Evolutionary conservation across 2,797 vertebrate genomes (phyloP), one percentile per base, ranked within the genome.

Genomic region (Bradypodion pumilum): DNA sequence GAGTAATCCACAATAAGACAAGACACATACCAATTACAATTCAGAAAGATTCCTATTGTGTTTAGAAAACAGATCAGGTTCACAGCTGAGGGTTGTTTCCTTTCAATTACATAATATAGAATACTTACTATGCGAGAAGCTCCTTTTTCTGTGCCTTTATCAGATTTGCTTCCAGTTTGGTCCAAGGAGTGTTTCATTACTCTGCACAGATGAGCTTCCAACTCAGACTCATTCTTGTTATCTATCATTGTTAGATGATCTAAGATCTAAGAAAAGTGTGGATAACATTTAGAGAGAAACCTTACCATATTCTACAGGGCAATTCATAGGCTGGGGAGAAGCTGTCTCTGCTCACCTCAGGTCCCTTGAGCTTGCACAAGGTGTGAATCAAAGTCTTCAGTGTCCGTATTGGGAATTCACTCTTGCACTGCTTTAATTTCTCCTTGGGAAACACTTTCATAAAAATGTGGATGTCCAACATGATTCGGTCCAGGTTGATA

Each of bases 381-480:
- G 98, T 98, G 90, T 99, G 98, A 80, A 99, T 93, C 60, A 99
- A 95, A 0, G 98, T 99, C 93, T 99, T 99, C 68, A 99, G 87
- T 4, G 99, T 99, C 91, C 98, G 95, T 94, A 99, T 98, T 2
- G 98, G 98, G 76, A 99, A 96, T 37, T 99, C 98, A 29, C 97
- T 98, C 94, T 99, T 99, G 35, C 98, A 97, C 78, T 99, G 98
- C 91, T 99, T 99, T 44, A 99, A 95, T 87, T 99, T 99, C 92
- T 99, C 99, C 95, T 98, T 99, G 83, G 99, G 98, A 89, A 99
- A 99, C 85, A 98, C 97, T 90, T 98, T 99, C 98, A 99, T 98
- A 93, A 99, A 99, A 92, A 98, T 97, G 92, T 99, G 99, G 73
- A 99, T 97, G 40, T 99, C 98, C 87, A 99, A 94, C 9, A 99